Evolutionary conservation across 2,113 vertebrate genomes (phyloP).

Genomic region (Prinia subflava): DNA sequence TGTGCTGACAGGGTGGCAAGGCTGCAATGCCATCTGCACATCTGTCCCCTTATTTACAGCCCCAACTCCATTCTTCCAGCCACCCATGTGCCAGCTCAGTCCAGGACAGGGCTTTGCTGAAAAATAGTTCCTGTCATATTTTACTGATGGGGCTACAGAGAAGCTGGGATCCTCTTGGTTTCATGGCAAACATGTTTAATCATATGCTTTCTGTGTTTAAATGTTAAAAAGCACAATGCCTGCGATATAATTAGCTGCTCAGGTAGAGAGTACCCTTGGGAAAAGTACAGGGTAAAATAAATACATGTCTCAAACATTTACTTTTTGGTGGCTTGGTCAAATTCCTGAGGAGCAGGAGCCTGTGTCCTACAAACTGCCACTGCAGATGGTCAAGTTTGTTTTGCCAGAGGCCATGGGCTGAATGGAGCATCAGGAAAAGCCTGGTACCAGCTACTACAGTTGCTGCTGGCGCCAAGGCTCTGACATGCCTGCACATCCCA

Average conservation of each 20-base stretch:
- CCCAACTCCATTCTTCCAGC: neutral
- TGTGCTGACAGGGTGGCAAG: fast-evolving
- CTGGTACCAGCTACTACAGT: neutral
- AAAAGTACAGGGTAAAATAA: constrained; percentile 49
- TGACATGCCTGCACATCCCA: neutral
- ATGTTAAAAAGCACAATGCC: constrained; percentile 37
- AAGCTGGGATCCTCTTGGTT: constrained; percentile 9
- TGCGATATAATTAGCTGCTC: neutral
- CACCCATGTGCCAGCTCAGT: neutral
- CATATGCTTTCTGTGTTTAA: constrained; percentile 18
- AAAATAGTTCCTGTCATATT: neutral
- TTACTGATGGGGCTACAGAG: fast-evolving
- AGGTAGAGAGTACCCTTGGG: constrained; percentile 34
- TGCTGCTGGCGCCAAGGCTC: neutral
- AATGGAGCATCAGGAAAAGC: neutral
- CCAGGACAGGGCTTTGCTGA: neutral
- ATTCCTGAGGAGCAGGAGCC: constrained; percentile 19
- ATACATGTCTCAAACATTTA: constrained; percentile 26
- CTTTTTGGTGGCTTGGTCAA: constrained; percentile 45
- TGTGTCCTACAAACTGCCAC: neutral
- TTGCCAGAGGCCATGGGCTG: neutral
- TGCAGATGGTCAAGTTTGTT: neutral
- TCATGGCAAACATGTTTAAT: constrained; percentile 35
- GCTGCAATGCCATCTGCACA: neutral
- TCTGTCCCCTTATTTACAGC: neutral